phyloP scores from a whole-genome alignment of 92 coral and sea anemone genomes.

The Zoanthus gigantus region DNA sequence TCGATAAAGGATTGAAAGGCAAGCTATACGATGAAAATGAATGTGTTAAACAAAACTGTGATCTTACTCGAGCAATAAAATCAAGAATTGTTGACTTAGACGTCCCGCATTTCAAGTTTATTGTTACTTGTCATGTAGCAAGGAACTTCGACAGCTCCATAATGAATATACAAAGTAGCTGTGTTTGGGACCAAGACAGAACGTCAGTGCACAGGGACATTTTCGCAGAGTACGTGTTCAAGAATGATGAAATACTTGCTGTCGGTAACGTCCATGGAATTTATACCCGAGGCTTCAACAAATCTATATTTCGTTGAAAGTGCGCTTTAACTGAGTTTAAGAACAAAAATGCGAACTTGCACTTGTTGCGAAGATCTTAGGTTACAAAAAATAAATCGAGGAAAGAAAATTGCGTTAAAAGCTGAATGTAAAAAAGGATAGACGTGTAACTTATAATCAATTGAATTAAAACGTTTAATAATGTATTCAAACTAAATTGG shows the following conservation, averaged over 20 bases:
- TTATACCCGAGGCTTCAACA: slow-evolving; percentile 33
- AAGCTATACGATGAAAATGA: slow-evolving; percentile 53
- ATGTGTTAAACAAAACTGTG: slow-evolving; percentile 30
- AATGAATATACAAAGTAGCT: slow-evolving; percentile 83
- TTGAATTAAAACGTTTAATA: too few relatives aligned
- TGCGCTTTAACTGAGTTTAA: background rate
- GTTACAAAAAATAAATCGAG: slow-evolving; percentile 41
- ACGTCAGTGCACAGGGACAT: slow-evolving; percentile 72
- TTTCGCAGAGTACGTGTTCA: slow-evolving; percentile 85
- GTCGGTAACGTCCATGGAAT: slow-evolving; percentile 80
- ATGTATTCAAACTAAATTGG: too few relatives aligned
- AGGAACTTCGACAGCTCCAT: slow-evolving; percentile 57
- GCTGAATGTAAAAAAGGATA: too few relatives aligned
- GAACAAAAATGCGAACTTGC: background rate
- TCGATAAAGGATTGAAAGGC: slow-evolving; percentile 51
- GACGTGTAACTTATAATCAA: too few relatives aligned
- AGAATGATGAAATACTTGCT: slow-evolving; percentile 71
- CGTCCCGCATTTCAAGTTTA: slow-evolving; percentile 71
- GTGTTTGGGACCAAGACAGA: slow-evolving; percentile 82
- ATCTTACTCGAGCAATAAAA: slow-evolving; percentile 48
- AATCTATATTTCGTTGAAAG: background rate
- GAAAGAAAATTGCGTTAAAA: background rate
- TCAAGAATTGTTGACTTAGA: slow-evolving; percentile 52
- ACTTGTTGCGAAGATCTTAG: background rate
- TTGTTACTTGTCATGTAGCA: slow-evolving; percentile 71